Percentiles rank a stretch among this genome's conserved stretches.
Evolutionary conservation across 2,113 vertebrate species (phyloP).

Genomic region (Rhabdomys dilectus): DNA sequence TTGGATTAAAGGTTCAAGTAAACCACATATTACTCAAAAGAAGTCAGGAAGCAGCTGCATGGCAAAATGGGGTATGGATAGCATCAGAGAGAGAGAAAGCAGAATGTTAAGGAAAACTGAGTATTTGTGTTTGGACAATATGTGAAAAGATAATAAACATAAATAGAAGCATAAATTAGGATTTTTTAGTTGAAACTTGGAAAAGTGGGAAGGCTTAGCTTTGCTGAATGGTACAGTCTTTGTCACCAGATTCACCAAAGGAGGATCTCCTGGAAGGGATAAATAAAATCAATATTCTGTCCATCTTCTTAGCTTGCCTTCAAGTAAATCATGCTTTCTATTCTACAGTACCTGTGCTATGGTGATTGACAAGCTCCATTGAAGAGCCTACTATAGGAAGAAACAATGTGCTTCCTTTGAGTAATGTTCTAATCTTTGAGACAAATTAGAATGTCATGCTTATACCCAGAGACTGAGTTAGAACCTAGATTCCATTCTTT

Average conservation of each 20-base stretch:
- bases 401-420: too few relatives aligned
- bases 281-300: neutral
- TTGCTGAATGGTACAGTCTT: neutral
- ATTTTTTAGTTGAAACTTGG: neutral
- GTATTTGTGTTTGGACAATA: neutral
- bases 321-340: neutral
- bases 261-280: too few relatives aligned
- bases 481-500: neutral
- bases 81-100: neutral
- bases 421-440: neutral
- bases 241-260: neutral
- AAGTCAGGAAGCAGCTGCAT: neutral
- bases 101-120: neutral
- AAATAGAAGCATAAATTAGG: neutral
- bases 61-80: fast-evolving
- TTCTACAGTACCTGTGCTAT: too few relatives aligned
- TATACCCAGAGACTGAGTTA: neutral
- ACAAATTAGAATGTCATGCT: neutral
- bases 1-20: neutral
- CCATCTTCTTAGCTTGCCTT: neutral
- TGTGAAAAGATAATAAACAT: neutral
- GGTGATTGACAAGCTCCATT: neutral
- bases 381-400: neutral
- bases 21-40: neutral
- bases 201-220: neutral